These are phyloP conservation scores for Peromyscus aztecus DNA, from an alignment of 2,797 vertebrate genomes.

Conservation along the genomic window DNA sequence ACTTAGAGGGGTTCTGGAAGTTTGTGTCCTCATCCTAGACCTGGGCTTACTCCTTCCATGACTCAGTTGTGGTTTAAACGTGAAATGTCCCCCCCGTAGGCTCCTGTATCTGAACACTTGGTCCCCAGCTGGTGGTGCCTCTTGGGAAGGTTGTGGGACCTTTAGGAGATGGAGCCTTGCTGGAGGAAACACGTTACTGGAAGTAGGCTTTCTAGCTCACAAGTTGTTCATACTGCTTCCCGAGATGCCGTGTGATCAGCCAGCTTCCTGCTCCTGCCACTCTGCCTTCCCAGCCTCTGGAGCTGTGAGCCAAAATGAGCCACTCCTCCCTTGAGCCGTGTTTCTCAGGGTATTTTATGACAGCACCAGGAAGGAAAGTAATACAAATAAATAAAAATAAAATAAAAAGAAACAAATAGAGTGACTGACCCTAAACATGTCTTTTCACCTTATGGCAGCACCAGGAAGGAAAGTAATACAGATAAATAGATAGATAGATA, in stretches of 20 bases:
- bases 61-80: background rate
- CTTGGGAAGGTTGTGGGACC: background rate
- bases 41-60: background rate
- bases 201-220: background rate
- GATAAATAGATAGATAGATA: too few relatives aligned
- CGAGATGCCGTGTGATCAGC: background rate
- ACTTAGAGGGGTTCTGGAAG: background rate
- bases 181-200: background rate
- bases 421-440: too few relatives aligned
- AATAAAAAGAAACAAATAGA: too few relatives aligned
- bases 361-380: background rate
- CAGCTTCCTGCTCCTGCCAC: background rate
- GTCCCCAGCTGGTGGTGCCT: background rate
- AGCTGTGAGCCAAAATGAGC: background rate
- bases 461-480: background rate
- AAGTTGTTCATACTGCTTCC: background rate
- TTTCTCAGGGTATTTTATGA: background rate
- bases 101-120: background rate
- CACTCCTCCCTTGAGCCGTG: background rate
- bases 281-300: background rate
- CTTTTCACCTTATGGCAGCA: background rate
- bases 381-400: too few relatives aligned
- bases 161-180: background rate
- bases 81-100: background rate
- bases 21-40: background rate